Evolutionary conservation across 2,888 invertebrate species (phyloP).

Genomic region (Melitaea athalia): DNA sequence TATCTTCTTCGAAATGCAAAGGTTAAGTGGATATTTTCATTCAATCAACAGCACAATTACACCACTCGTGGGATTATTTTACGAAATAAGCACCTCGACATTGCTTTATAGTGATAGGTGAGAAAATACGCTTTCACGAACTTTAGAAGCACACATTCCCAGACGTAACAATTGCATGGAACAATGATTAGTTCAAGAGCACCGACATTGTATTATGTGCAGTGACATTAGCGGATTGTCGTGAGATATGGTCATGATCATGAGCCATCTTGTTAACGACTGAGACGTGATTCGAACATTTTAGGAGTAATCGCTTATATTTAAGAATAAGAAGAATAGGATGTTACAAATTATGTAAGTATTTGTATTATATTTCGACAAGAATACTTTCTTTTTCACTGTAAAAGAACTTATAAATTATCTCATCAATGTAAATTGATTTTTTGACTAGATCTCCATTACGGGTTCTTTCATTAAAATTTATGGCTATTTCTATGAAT

Average conservation of each 20-base stretch:
- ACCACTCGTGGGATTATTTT: conserved; percentile 47
- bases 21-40: conserved; percentile 37
- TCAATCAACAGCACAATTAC: conserved; percentile 39
- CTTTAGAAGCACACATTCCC: conserved; percentile 57
- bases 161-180: conserved; percentile 59
- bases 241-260: conserved; percentile 37
- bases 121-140: conserved; percentile 75
- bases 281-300: conserved; percentile 26
- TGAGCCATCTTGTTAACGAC: conserved; percentile 22
- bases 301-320: background rate
- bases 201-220: conserved; percentile 47
- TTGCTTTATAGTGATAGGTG: conserved; percentile 50
- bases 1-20: conserved; percentile 36
- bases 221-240: conserved; percentile 41
- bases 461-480: too few species aligned
- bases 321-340: background rate
- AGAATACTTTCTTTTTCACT: too few species aligned
- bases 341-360: background rate
- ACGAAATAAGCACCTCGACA: conserved; percentile 34
- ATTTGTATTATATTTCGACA: background rate
- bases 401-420: too few species aligned
- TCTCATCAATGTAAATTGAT: too few species aligned
- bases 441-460: too few species aligned
- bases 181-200: conserved; percentile 67
- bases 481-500: too few species aligned